Base-by-base conservation (phyloP, 2,888 invertebrate species). In the Plagiodera versicolora region DNA sequence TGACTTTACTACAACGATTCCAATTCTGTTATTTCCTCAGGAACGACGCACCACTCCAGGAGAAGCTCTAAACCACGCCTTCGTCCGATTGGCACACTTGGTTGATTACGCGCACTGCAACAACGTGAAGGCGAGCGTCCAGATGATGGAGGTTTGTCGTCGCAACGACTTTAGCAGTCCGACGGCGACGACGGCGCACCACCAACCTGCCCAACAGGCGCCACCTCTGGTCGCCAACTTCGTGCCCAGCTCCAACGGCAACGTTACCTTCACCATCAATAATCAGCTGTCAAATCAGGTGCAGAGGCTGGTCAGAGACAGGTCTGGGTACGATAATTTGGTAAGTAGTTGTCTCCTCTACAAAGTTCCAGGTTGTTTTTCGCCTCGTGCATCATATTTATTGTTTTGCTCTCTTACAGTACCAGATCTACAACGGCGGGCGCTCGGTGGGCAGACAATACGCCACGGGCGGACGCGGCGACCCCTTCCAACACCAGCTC, bases 71-170 rank as follows among this genome's bases (percentile, higher is more conserved):
- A 94, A 94, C 80, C 98, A 98, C 82, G 91, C 94, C 44, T 98
- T 98, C 81, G 95, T 97, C 46, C 91, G 93, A 35, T 83, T 98
- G 66, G 92, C 94, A 0, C 97, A 98, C 80, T 84, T 98, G 57
- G 91, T 95, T 4, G 97, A 98, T 81, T 98, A 96, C 81, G 95
- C 95, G 11, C 96, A 97, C 78, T 96, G 96, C 80, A 94, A 94
- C 82, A 96, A 95, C 81, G 96, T 97, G 19, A 97, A 98, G 81
- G 94, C 96, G 18, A 95, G 95, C 74, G 95, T 97, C 16, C 95
- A 96, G 80, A 96, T 97, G 92, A 98, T 98, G 97, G 97, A 98
- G 83, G 87, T 88, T 73, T 84, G 90, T 80, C 79, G 88, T 72
- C 81, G 84, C 72, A 83, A 78, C 77, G 80, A 82, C 64, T 80